Evolutionary conservation across 2,797 vertebrate genomes (phyloP), one percentile per base, ranked within the genome.

Genomic region (Chloroceryle amazona): DNA sequence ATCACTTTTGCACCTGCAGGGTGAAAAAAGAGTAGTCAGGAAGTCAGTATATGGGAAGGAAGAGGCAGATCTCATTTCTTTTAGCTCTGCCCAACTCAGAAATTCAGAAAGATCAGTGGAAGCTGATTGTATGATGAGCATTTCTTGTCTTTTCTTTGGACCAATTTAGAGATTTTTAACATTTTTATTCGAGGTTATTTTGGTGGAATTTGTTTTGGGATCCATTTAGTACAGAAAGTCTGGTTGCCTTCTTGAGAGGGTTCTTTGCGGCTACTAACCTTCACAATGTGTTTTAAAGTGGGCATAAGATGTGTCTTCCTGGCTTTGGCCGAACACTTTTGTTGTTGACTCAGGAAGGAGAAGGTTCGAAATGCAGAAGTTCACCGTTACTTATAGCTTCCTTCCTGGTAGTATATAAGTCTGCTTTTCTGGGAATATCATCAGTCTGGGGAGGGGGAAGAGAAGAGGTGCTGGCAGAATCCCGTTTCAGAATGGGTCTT

Each of bases 261-360:
- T 25, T 85, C 22, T 85, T 55, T 63, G 25, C 12, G 31, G 17
- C 8, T 57, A 6, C 9, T 42, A 20, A 62, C 5, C 28, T 66
- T 79, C 4, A 41, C 0, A 9, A 10, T 0, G 0, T 14, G 2
- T 9, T 85, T 22, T 47, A n/a, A 74, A 46, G 5, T 1, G 0
- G 35, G 1, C 3, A 19, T 5, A 6, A 13, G 3, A 2, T 87
- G 3, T 35, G 2, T 74, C 61, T 65, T 42, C 10, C 10, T 9
- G 12, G 11, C 20, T 68, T 54, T 68, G 35, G 25, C 4, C 6
- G 41, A 44, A 66, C 91, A n/a, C 15, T 60, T 71, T 46, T 72
- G 7, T 14, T 63, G 11, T 11, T 91, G 13, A 29, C 7, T 81
- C 14, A 29, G 11, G 6, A 72, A 46, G 5, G 5, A 1, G 5